phyloP scores from a whole-genome alignment of 2,113 vertebrate species.

The Anhinga anhinga region DNA sequence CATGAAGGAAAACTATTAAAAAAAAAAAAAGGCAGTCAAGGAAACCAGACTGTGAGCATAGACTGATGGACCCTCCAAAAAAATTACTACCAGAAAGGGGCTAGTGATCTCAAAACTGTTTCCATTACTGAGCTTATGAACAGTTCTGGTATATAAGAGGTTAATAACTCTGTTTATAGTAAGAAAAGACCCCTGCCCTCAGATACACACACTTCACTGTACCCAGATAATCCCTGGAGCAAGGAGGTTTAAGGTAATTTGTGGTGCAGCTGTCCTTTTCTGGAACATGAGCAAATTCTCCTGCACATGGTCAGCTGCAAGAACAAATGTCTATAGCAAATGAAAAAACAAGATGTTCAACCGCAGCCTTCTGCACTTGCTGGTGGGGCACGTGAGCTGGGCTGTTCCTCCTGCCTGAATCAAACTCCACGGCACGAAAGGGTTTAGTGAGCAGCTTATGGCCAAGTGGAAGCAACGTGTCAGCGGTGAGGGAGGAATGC shows the following conservation, averaged over 20 bases:
- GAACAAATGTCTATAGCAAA: conserved; percentile 86
- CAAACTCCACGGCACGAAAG: conserved; percentile 48
- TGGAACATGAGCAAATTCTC: conserved; percentile 88
- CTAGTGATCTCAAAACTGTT: not conserved
- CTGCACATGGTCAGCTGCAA: conserved; percentile 87
- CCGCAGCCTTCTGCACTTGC: conserved; percentile 37
- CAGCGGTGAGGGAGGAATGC: conserved; percentile 57
- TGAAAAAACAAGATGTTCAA: conserved; percentile 84
- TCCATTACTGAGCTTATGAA: not conserved
- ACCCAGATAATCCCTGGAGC: conserved; percentile 83
- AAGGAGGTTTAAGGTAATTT: conserved; percentile 87
- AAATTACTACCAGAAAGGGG: not conserved
- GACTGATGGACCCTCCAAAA: not conserved
- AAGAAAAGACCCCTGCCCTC: conserved; percentile 59
- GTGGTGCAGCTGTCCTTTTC: conserved; percentile 87
- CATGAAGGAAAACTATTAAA: not conserved
- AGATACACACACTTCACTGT: conserved; percentile 76
- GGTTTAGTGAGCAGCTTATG: conserved; percentile 62
- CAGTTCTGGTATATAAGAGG: conserved; percentile 54
- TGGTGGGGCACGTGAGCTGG: conserved; percentile 51
- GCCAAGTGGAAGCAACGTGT: conserved; percentile 69
- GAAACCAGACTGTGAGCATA: not conserved
- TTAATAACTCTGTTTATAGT: conserved; percentile 69
- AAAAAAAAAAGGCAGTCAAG: not conserved
- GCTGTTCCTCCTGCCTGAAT: conserved; percentile 42